Percentiles rank a stretch among this genome's conserved stretches.
Conservation (phyloP, 2,797 vertebrate genomes). For the Pangasius mekongensis region DNA sequence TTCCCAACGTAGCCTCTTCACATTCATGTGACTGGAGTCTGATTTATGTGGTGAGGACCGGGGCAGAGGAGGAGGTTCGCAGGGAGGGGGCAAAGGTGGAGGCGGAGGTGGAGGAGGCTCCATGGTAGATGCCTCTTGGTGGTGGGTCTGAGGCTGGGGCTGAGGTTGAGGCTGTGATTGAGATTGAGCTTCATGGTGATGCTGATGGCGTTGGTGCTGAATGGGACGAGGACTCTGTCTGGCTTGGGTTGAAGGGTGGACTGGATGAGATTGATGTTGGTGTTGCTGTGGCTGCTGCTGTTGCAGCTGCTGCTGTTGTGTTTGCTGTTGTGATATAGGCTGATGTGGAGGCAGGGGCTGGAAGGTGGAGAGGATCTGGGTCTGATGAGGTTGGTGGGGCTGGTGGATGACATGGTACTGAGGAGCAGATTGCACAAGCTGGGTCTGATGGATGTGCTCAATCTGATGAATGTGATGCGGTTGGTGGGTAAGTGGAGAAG, state of each 20-base stretch:
- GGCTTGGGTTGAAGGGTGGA: constrained; percentile 66
- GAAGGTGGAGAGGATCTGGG: constrained; percentile 71
- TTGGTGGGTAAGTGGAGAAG: constrained; percentile 67
- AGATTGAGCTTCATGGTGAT: constrained; percentile 69
- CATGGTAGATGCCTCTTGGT: constrained; percentile 64
- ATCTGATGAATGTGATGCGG: constrained; percentile 78
- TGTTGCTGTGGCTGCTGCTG: constrained; percentile 36
- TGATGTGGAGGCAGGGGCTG: constrained; percentile 64
- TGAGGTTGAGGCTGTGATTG: constrained; percentile 68
- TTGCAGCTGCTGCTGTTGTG: constrained; percentile 41
- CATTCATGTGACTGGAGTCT: constrained; percentile 95
- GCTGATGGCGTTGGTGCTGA: constrained; percentile 69
- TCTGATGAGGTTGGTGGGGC: constrained; percentile 75
- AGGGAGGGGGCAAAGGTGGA: constrained; percentile 76
- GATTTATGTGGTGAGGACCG: constrained; percentile 81
- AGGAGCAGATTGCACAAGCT: constrained; percentile 66
- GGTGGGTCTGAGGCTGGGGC: constrained; percentile 70
- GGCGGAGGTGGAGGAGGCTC: constrained; percentile 75
- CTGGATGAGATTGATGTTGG: constrained; percentile 60
- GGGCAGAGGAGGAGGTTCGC: constrained; percentile 77
- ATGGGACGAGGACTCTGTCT: constrained; percentile 74
- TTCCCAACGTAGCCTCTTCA: constrained; percentile 97
- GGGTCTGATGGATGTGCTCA: constrained; percentile 77
- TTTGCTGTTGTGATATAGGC: constrained; percentile 28
- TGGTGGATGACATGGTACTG: constrained; percentile 75